Evolutionary conservation across 1,140 invertebrate genomes (phyloP).

Genomic region (Lepidostoma basale): DNA sequence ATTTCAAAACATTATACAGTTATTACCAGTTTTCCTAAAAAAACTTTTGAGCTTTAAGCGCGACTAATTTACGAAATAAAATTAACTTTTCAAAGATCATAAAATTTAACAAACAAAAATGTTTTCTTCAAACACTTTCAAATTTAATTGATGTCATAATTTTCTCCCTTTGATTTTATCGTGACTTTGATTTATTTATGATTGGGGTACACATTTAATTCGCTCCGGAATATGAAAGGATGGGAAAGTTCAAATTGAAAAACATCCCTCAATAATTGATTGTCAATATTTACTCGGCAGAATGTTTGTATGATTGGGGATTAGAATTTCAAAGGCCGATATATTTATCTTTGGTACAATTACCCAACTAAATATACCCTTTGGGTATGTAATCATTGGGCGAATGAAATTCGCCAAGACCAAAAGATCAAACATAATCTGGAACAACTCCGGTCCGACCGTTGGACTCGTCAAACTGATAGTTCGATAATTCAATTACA

Average conservation of each 20-base stretch:
- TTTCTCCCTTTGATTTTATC: background rate
- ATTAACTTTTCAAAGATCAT: background rate
- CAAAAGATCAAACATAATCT: constrained; percentile 14
- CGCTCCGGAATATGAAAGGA: too few relatives aligned
- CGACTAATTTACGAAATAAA: too few relatives aligned
- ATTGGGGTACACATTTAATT: too few relatives aligned
- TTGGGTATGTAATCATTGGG: background rate
- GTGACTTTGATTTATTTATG: background rate
- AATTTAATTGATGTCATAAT: background rate
- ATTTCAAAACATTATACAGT: too few relatives aligned
- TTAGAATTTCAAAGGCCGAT: background rate
- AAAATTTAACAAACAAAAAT: background rate
- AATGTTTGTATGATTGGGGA: background rate
- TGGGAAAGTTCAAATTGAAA: background rate
- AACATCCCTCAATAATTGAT: background rate
- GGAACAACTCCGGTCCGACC: background rate
- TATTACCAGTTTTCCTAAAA: too few relatives aligned
- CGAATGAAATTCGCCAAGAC: background rate
- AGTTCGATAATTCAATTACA: constrained; percentile 5
- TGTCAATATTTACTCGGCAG: background rate
- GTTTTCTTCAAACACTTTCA: too few relatives aligned
- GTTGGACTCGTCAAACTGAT: background rate
- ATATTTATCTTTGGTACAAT: background rate
- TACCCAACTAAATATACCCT: background rate
- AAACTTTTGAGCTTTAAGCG: too few relatives aligned